Evolutionary conservation across 2,113 vertebrate species (phyloP).

Genomic region (Todiramphus saurophagus): DNA sequence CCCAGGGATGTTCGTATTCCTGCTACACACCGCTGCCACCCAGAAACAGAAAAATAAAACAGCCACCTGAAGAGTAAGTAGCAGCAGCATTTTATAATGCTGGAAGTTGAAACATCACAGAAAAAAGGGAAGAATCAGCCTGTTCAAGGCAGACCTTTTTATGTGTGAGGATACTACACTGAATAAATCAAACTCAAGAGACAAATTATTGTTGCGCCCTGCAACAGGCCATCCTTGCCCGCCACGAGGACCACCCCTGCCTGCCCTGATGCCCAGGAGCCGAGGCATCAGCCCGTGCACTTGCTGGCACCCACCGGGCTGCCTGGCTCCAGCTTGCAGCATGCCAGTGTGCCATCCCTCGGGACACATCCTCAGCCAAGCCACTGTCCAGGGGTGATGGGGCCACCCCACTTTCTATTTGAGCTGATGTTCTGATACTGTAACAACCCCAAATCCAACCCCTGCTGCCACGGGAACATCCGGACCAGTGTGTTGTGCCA

Average conservation of each 20-base stretch:
- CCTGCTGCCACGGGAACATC: accelerated
- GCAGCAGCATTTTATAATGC: not conserved
- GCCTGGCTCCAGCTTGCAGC: accelerated
- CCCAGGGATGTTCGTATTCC: not conserved
- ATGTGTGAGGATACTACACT: not conserved
- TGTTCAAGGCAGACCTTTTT: not conserved
- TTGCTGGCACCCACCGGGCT: not conserved
- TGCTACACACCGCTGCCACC: not conserved
- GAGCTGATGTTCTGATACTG: not conserved
- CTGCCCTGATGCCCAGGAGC: not conserved
- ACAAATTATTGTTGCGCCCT: not conserved
- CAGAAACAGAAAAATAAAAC: not conserved
- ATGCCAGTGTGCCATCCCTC: accelerated
- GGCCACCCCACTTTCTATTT: not conserved
- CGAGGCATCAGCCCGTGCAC: not conserved
- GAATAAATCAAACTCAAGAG: not conserved
- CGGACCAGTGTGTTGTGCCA: not conserved
- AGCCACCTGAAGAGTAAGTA: not conserved
- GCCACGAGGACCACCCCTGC: accelerated
- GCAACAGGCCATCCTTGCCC: accelerated
- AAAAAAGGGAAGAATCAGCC: not conserved
- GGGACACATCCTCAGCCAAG: accelerated
- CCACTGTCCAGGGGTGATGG: not conserved
- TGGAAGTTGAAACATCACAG: not conserved
- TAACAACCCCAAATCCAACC: accelerated